A percentile compares a stretch with the other conserved stretches of the same genome.
Conservation (phyloP, 2,113 vertebrate genomes). For the Todiramphus saurophagus region DNA sequence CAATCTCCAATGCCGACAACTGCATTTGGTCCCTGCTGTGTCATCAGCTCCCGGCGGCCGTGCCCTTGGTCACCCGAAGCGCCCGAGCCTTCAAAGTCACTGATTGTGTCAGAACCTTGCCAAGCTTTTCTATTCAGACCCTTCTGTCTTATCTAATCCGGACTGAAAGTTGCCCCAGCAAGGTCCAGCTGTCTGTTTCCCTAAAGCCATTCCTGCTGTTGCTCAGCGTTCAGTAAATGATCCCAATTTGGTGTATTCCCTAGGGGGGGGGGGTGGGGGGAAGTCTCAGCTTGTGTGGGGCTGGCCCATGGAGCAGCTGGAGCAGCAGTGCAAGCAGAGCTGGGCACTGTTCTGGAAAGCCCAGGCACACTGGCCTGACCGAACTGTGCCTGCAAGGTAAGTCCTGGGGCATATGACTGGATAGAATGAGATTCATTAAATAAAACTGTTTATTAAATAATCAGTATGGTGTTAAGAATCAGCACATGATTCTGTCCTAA, state of each 20-base stretch:
- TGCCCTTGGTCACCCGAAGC: not conserved
- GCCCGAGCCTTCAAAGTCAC: not conserved
- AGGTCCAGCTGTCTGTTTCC: not conserved
- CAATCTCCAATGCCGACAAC: not conserved
- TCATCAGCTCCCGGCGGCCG: not conserved
- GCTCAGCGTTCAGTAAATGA: not conserved
- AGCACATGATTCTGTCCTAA: not conserved
- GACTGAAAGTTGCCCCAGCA: not conserved
- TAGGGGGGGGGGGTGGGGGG: no score
- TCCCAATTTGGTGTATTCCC: no score
- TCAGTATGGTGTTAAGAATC: no score
- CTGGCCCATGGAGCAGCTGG: not conserved
- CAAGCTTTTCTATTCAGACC: not conserved
- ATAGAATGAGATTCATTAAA: no score
- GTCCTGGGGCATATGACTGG: not conserved
- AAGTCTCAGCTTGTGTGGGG: rapidly evolving
- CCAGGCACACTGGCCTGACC: not conserved
- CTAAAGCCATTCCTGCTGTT: not conserved
- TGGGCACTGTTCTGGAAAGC: no score
- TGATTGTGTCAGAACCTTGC: not conserved
- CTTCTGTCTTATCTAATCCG: not conserved
- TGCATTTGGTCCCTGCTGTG: not conserved
- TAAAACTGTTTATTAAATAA: not conserved
- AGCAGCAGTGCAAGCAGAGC: not conserved
- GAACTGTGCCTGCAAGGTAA: rapidly evolving